Conservation (phyloP, 2,888 invertebrate species). For the Sarcophaga variegata region DNA sequence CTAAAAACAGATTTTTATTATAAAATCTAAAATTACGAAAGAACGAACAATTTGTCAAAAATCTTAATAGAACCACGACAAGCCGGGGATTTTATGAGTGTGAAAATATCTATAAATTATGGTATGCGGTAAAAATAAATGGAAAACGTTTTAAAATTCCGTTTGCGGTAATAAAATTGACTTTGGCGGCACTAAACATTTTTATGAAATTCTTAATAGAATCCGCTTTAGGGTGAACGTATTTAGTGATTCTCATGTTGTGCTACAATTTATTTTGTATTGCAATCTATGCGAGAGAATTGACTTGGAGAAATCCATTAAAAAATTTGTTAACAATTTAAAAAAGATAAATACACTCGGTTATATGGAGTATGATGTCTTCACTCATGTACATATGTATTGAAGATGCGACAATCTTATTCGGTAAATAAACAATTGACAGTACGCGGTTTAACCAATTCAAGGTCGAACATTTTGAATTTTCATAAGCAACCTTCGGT, state of each 20-base stretch:
- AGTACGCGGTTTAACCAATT: constrained; percentile 16
- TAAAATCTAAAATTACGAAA: constrained; percentile 32
- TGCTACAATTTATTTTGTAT: constrained; percentile 12
- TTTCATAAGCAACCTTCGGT: too few relatives aligned
- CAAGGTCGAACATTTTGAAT: background rate
- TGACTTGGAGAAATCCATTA: constrained; percentile 48
- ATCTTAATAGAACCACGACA: constrained; percentile 26
- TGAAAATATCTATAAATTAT: constrained; percentile 27
- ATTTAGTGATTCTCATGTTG: constrained; percentile 4
- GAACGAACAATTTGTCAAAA: constrained; percentile 48
- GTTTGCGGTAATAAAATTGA: constrained; percentile 2
- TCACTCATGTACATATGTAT: background rate
- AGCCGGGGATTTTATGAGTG: constrained; percentile 16
- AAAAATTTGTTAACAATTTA: constrained; percentile 45
- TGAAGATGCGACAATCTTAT: background rate
- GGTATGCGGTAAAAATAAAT: constrained; percentile 9
- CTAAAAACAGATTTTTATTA: constrained; percentile 35
- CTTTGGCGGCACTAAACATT: background rate
- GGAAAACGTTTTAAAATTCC: constrained; percentile 15
- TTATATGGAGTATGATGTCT: background rate
- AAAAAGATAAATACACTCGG: constrained; percentile 4
- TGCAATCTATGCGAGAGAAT: constrained; percentile 19
- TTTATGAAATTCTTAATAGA: background rate
- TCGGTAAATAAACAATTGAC: background rate
- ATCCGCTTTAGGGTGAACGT: background rate